phyloP scores from a whole-genome alignment of 2,888 invertebrate genomes.

The Agrenia bidenticulata region DNA sequence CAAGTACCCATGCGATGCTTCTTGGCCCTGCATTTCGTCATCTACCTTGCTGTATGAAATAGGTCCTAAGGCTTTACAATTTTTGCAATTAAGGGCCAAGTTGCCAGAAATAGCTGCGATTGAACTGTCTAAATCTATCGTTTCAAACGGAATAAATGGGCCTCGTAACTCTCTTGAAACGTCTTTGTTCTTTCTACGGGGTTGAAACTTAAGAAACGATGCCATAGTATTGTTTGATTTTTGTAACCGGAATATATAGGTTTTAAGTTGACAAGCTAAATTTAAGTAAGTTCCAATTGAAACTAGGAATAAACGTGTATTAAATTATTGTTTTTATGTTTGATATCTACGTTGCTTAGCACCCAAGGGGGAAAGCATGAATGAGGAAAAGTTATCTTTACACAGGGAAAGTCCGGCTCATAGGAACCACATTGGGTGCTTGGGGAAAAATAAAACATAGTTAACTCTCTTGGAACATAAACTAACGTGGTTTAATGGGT shows the following conservation, averaged over 20 bases:
- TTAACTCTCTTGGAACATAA: too few species aligned
- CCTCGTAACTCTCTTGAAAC: neutral
- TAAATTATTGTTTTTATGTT: too few species aligned
- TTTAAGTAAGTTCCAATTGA: too few species aligned
- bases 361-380: too few species aligned
- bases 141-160: slow-evolving; percentile 21
- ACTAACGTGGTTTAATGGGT: too few species aligned
- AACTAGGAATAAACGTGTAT: too few species aligned
- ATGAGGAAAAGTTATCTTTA: too few species aligned
- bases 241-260: neutral
- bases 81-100: slow-evolving; percentile 11
- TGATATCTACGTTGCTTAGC: too few species aligned
- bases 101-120: slow-evolving; percentile 26
- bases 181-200: neutral
- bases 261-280: too few species aligned
- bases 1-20: neutral
- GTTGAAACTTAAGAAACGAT: slow-evolving; percentile 14
- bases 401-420: too few species aligned
- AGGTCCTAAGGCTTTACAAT: neutral
- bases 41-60: neutral
- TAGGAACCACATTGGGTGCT: too few species aligned
- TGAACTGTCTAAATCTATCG: slow-evolving; percentile 22
- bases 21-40: neutral
- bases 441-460: too few species aligned
- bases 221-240: neutral